phyloP scores from a whole-genome alignment of 2,888 invertebrate species.

The Rhyacophila evoluta region DNA sequence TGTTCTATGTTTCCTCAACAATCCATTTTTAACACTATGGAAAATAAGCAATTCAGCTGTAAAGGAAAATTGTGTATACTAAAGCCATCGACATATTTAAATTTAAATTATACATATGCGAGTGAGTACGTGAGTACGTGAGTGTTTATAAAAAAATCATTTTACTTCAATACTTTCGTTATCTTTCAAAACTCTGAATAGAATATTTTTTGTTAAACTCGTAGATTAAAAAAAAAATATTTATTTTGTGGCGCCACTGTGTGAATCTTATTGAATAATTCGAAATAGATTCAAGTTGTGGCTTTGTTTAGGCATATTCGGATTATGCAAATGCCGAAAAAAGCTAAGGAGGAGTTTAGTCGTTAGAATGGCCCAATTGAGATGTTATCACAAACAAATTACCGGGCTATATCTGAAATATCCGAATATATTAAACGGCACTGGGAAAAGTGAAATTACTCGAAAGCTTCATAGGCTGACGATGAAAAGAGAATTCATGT shows the following conservation, averaged over 20 bases:
- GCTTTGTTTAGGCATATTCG: conserved; percentile 17
- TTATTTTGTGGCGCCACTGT: background rate
- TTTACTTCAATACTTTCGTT: no score
- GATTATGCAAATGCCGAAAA: conserved; percentile 32
- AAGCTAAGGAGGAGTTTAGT: background rate
- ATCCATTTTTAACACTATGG: no score
- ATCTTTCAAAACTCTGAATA: no score
- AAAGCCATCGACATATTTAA: no score
- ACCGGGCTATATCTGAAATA: conserved; percentile 13
- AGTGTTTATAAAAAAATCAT: no score
- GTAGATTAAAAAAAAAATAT: no score
- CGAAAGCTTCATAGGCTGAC: background rate
- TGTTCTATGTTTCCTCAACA: no score
- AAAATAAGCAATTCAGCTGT: no score
- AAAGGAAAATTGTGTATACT: no score
- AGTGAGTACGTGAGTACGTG: no score
- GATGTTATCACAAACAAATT: conserved; percentile 34
- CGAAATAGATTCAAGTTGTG: conserved; percentile 2
- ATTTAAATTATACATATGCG: no score
- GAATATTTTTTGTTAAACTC: no score
- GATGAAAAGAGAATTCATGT: background rate
- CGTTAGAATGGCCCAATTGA: conserved; percentile 29
- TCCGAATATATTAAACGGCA: conserved; percentile 27
- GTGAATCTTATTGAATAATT: conserved; percentile 8
- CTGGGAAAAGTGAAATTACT: conserved; percentile 19